phyloP scores from a whole-genome alignment of 2,113 vertebrate genomes.

The Rhizomys pruinosus region DNA sequence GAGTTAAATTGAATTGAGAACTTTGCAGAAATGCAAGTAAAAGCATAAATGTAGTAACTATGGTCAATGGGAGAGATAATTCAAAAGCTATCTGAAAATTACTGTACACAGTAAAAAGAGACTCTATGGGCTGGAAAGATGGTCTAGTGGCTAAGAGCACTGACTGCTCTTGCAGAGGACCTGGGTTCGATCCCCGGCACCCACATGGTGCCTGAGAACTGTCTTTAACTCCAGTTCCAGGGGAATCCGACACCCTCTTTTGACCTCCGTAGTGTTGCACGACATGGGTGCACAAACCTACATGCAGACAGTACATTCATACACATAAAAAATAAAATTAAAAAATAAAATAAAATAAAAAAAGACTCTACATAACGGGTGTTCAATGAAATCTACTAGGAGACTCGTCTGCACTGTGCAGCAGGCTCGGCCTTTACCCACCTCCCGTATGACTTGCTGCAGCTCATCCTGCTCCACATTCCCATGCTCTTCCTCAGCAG shows the following conservation, averaged over 20 bases:
- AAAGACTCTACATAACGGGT: neutral
- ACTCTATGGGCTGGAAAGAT: too few relatives aligned
- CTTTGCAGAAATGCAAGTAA: conserved; percentile 31
- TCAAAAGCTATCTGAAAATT: conserved; percentile 50
- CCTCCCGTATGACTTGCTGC: conserved; percentile 95
- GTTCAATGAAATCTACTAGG: neutral
- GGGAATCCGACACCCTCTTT: too few relatives aligned
- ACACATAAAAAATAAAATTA: too few relatives aligned
- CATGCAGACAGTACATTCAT: too few relatives aligned
- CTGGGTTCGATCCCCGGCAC: too few relatives aligned
- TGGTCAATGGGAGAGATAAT: neutral
- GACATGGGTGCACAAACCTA: too few relatives aligned
- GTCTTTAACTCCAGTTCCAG: too few relatives aligned
- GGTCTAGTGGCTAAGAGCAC: too few relatives aligned
- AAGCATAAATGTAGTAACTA: neutral
- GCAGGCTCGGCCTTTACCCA: conserved; percentile 70
- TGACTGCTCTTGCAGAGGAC: too few relatives aligned
- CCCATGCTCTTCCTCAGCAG: conserved; percentile 81
- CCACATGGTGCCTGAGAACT: too few relatives aligned
- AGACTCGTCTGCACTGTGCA: neutral
- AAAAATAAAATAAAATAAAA: too few relatives aligned
- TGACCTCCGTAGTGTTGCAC: too few relatives aligned
- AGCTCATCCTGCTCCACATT: conserved; percentile 88
- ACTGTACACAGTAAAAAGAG: neutral
- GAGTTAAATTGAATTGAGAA: neutral